Conservation (phyloP, 2,113 vertebrate genomes). For the Protomyctophum bolini region DNA sequence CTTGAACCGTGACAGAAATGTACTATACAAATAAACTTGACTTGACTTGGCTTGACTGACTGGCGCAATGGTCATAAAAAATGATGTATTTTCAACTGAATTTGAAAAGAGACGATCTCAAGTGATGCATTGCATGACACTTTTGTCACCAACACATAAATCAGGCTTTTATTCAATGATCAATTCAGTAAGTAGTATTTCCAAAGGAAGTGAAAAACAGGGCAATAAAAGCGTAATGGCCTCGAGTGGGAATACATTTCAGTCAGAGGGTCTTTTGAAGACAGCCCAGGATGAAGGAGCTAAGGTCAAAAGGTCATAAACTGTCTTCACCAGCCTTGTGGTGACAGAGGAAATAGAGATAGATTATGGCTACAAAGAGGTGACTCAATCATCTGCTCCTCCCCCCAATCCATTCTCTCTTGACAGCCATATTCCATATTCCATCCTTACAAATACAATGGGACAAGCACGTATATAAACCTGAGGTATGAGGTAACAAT, state of each 20-base stretch:
- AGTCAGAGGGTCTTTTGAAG: not conserved
- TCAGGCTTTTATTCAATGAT: constrained; percentile 2
- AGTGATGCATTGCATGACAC: too few species aligned
- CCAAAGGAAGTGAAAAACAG: constrained; percentile 47
- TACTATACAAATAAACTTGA: too few species aligned
- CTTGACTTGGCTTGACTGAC: too few species aligned
- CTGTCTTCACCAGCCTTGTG: constrained; percentile 39
- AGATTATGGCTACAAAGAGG: constrained; percentile 30
- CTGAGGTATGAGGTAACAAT: not conserved
- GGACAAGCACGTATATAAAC: not conserved
- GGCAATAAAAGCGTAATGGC: constrained; percentile 39
- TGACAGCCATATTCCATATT: not conserved
- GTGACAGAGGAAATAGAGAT: constrained; percentile 48
- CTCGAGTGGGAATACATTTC: constrained; percentile 49
- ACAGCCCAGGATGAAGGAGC: constrained; percentile 40
- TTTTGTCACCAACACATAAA: too few species aligned
- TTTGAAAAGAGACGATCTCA: too few species aligned
- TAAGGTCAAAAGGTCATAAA: constrained; percentile 42
- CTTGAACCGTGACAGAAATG: too few species aligned
- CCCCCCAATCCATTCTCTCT: constrained; percentile 12
- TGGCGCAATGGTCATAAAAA: too few species aligned
- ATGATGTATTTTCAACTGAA: too few species aligned
- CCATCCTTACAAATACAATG: constrained; percentile 7
- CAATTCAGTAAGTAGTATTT: constrained; percentile 32
- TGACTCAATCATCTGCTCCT: constrained; percentile 31